Evolutionary conservation across 2,888 invertebrate species (phyloP).

Genomic region (Lasioglossum vierecki): DNA sequence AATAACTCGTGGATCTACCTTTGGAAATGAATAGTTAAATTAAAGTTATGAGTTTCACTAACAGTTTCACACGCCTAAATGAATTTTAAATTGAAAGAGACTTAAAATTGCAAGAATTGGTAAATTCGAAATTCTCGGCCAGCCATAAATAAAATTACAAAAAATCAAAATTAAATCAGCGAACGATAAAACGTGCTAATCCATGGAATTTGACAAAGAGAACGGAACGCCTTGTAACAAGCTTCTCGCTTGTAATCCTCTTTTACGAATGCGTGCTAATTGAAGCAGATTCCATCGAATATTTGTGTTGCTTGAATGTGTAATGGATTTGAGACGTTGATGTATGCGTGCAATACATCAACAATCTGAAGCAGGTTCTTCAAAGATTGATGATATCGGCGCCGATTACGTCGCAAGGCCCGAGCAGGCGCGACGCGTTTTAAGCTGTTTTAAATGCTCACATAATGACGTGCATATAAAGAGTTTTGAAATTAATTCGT

Average conservation of each 20-base stretch:
- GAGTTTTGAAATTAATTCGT: neutral
- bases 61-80: neutral
- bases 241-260: neutral
- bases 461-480: neutral
- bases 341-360: neutral
- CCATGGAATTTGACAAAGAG: neutral
- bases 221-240: neutral
- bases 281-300: neutral
- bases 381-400: constrained; percentile 12
- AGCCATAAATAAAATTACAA: too few species aligned
- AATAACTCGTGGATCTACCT: too few species aligned
- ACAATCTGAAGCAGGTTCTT: constrained; percentile 7
- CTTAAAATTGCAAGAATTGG: neutral
- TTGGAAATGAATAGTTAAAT: neutral
- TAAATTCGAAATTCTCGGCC: neutral
- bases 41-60: neutral
- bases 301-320: neutral
- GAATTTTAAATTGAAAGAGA: neutral
- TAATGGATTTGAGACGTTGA: constrained; percentile 4
- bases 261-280: neutral
- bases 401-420: neutral
- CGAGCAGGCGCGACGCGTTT: neutral
- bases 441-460: neutral
- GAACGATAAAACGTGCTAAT: neutral
- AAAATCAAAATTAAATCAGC: neutral